These are phyloP conservation scores for Carlito syrichta DNA, from an alignment of 2,113 vertebrate species.

Conservation along the genomic window DNA sequence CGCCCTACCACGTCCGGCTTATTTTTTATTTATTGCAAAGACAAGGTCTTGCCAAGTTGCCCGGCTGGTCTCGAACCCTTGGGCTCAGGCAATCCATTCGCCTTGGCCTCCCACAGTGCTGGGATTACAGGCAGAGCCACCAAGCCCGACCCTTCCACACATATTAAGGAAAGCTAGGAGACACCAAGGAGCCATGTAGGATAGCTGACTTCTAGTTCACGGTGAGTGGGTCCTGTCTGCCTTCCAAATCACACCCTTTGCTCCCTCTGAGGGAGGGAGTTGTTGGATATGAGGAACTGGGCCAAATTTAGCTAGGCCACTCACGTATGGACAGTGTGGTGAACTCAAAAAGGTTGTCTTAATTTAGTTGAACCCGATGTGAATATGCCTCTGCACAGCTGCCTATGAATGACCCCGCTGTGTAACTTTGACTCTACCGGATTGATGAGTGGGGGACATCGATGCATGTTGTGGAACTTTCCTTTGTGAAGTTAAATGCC, in stretches of 20 bases:
- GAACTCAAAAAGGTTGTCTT: too few species aligned
- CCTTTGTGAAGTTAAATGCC: background rate
- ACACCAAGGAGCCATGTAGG: conserved; percentile 91
- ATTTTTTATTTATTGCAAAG: too few species aligned
- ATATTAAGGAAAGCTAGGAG: conserved; percentile 95
- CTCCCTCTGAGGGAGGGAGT: too few species aligned
- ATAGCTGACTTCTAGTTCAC: conserved; percentile 96
- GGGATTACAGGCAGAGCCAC: background rate
- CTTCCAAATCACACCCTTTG: background rate
- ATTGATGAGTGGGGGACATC: background rate
- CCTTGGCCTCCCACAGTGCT: background rate
- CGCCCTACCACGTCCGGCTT: too few species aligned
- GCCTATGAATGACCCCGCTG: background rate
- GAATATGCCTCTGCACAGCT: background rate
- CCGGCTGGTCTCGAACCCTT: too few species aligned
- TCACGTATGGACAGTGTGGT: background rate
- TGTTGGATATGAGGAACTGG: too few species aligned
- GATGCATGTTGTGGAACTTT: background rate
- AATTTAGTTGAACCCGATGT: background rate
- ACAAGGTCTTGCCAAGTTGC: too few species aligned
- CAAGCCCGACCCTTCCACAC: conserved; percentile 74
- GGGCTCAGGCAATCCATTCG: too few species aligned
- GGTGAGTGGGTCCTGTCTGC: conserved; percentile 76
- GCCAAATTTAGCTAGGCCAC: background rate
- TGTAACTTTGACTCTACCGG: background rate